Evolutionary conservation across 2,113 vertebrate species (phyloP).

Genomic region (Propithecus coquereli): DNA sequence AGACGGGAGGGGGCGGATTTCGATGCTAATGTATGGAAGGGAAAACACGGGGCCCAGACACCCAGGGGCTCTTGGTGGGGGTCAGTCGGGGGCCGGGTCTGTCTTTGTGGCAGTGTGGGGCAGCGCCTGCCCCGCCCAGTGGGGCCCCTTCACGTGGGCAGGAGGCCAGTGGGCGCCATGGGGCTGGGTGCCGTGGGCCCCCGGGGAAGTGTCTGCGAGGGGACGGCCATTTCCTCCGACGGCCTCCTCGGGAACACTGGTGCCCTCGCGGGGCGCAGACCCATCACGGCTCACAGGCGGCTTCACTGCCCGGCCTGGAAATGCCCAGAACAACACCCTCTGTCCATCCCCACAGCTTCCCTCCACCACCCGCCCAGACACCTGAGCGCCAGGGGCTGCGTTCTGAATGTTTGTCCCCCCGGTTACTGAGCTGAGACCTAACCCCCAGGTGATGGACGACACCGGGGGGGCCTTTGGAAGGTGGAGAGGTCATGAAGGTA

Average conservation of each 20-base stretch:
- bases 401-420: neutral
- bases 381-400: neutral
- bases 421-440: neutral
- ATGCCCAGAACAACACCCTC: neutral
- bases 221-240: neutral
- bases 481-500: neutral
- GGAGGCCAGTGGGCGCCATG: accelerated
- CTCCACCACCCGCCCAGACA: neutral
- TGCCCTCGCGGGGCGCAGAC: too few species aligned
- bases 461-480: neutral
- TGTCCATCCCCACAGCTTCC: neutral
- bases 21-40: slow-evolving; percentile 37
- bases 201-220: neutral
- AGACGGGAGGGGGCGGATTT: slow-evolving; percentile 47
- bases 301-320: neutral
- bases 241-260: accelerated
- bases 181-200: accelerated
- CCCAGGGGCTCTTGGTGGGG: accelerated
- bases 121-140: accelerated
- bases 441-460: too few species aligned
- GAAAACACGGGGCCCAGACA: slow-evolving; percentile 46
- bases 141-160: too few species aligned
- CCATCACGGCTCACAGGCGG: accelerated
- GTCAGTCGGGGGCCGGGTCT: accelerated
- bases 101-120: accelerated